These are phyloP conservation scores for Halcyon smyrnensis DNA, from an alignment of 2,797 vertebrate genomes.

Conservation along the genomic window DNA sequence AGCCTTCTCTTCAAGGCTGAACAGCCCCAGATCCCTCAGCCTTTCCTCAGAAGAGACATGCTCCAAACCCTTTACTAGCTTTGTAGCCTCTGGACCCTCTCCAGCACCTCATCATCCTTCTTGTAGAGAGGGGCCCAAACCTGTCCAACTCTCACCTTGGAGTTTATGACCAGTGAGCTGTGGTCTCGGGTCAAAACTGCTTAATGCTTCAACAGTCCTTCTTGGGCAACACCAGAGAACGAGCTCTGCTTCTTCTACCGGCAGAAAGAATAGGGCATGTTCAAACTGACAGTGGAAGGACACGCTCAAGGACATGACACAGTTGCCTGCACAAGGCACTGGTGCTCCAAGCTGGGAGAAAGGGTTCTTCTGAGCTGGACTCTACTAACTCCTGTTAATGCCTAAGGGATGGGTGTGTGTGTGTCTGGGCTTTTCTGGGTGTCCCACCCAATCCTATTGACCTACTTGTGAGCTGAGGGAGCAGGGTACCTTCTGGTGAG, in stretches of 20 bases:
- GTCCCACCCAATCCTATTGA: background rate
- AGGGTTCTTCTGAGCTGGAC: background rate
- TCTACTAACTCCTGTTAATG: background rate
- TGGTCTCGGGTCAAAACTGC: background rate
- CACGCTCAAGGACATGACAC: fast-evolving
- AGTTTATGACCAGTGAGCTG: background rate
- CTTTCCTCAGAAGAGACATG: too few relatives aligned
- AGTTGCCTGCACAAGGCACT: background rate
- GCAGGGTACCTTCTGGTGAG: background rate
- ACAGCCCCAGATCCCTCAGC: too few relatives aligned
- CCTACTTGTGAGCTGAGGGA: background rate
- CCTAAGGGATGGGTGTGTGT: background rate
- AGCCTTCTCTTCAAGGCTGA: too few relatives aligned
- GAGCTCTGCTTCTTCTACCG: background rate
- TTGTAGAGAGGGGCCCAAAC: too few relatives aligned
- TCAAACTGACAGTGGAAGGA: background rate
- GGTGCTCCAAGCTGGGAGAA: background rate
- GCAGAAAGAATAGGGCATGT: background rate
- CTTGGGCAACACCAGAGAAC: background rate
- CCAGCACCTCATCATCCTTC: too few relatives aligned
- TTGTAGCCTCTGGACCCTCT: too few relatives aligned
- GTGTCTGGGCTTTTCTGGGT: background rate
- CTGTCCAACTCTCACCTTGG: background rate
- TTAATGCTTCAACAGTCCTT: background rate
- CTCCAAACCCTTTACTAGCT: too few relatives aligned